phyloP scores from a whole-genome alignment of 2,888 invertebrate species.

The Yponomeuta sedellus region DNA sequence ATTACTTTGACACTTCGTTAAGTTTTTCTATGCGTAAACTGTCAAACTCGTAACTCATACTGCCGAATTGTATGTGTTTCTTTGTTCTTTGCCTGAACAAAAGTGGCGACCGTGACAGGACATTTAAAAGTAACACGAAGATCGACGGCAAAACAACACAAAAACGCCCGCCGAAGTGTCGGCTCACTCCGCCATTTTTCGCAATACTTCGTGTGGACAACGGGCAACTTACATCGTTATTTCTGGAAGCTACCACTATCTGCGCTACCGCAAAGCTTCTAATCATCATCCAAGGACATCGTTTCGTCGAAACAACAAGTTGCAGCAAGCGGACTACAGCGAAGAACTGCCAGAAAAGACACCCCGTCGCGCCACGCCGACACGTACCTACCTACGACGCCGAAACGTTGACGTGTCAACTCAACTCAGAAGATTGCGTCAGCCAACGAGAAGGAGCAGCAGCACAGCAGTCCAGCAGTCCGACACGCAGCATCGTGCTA shows the following conservation, averaged over 20 bases:
- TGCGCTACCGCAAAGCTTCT: background rate
- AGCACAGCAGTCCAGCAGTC: too few species aligned
- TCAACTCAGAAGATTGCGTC: background rate
- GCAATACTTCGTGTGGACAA: background rate
- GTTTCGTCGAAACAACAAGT: background rate
- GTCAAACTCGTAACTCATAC: too few species aligned
- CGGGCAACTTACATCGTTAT: background rate
- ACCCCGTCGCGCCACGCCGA: background rate
- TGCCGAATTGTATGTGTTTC: too few species aligned
- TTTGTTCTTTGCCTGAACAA: constrained; percentile 4
- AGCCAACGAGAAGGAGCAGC: background rate
- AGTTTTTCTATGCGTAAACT: too few species aligned
- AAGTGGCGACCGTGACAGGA: constrained; percentile 8
- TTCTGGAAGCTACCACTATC: background rate
- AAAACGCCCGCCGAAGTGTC: background rate
- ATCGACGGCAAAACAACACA: background rate
- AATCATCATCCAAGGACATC: background rate
- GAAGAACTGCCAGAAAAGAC: background rate
- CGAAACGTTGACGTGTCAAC: background rate
- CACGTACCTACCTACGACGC: background rate
- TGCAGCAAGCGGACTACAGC: background rate
- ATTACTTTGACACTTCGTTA: too few species aligned
- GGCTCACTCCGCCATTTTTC: background rate
- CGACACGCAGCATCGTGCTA: background rate
- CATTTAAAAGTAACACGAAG: background rate